These are phyloP conservation scores for Quadriops clusia DNA, from an alignment of 2,888 invertebrate genomes.

Conservation along the genomic window DNA sequence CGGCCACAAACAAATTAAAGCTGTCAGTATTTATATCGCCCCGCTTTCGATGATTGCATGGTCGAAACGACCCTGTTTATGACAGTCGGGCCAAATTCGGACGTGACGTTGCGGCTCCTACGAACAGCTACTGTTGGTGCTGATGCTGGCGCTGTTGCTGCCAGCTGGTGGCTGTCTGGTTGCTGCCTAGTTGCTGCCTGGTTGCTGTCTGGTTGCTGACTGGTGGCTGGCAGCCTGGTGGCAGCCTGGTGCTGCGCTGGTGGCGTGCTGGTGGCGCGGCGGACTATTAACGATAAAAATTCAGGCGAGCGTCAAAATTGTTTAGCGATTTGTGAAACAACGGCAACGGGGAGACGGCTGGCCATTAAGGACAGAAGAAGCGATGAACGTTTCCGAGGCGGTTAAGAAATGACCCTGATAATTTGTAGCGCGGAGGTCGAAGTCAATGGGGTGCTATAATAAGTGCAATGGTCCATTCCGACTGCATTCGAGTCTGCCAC, in stretches of 20 bases:
- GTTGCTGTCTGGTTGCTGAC: no score
- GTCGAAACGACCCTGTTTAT: constrained; percentile 16
- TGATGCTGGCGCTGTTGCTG: no score
- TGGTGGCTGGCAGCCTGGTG: no score
- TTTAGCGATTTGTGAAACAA: constrained; percentile 17
- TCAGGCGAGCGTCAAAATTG: constrained; percentile 11
- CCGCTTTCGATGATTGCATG: constrained; percentile 14
- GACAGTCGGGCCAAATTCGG: constrained; percentile 9
- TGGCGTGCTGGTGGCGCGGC: no score
- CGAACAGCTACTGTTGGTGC: no score
- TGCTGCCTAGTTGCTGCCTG: no score
- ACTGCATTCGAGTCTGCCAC: constrained; percentile 25
- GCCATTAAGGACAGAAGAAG: constrained; percentile 21
- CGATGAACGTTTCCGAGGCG: constrained; percentile 19
- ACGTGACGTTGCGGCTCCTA: background rate
- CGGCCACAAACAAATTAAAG: constrained; percentile 26
- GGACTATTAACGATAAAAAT: constrained; percentile 3
- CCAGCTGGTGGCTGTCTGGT: no score
- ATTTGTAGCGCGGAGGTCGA: constrained; percentile 22
- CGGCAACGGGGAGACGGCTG: constrained; percentile 13
- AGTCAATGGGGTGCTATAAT: constrained; percentile 32
- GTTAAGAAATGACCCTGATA: constrained; percentile 20
- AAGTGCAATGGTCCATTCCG: constrained; percentile 32
- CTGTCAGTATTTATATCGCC: constrained; percentile 19
- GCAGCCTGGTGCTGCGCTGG: no score